Conservation (phyloP, 1,140 invertebrate species). For the Nautilus pompilius region DNA sequence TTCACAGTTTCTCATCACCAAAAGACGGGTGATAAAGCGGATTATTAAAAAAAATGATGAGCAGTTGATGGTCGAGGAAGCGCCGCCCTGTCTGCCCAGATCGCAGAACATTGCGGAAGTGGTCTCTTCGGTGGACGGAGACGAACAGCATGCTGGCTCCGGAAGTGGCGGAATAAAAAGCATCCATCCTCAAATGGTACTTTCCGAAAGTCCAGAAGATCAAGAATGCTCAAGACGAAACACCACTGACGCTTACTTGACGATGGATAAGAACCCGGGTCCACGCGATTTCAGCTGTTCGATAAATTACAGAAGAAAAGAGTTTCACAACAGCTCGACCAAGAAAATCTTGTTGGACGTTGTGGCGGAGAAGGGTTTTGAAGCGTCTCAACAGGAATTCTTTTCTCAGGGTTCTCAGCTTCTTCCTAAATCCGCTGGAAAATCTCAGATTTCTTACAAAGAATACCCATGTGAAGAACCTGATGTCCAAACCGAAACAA, state of each 20-base stretch:
- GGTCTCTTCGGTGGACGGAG: constrained; percentile 28
- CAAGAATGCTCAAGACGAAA: neutral
- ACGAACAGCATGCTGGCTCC: constrained; percentile 10
- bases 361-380: no score
- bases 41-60: constrained; percentile 38
- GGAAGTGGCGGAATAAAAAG: neutral
- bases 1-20: constrained; percentile 21
- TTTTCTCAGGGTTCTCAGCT: no score
- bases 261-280: neutral
- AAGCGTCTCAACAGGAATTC: no score
- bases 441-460: no score
- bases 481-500: no score
- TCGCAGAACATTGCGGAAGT: constrained; percentile 31
- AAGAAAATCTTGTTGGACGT: no score
- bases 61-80: constrained; percentile 32
- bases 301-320: no score
- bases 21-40: constrained; percentile 34
- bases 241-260: constrained; percentile 4
- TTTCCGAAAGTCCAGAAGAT: no score
- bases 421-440: no score
- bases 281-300: no score
- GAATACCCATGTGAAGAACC: no score
- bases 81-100: constrained; percentile 27
- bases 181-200: neutral
- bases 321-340: no score